Evolutionary conservation across 2,888 invertebrate species (phyloP), one percentile per base, ranked within the genome.

Genomic region (Archips xylosteana): DNA sequence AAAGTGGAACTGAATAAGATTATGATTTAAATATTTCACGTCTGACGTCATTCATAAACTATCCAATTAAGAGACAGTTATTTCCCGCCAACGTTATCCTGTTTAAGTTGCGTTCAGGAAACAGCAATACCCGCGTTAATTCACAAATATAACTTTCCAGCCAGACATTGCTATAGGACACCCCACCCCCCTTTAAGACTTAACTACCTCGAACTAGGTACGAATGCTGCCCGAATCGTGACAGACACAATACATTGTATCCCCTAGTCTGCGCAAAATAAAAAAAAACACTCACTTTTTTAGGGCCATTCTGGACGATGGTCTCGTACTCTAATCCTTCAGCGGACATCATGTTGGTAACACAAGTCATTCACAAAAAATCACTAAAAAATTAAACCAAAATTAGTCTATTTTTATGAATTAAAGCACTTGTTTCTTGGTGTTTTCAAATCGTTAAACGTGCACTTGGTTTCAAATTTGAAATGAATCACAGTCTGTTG

Each of bases 271-370:
- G 75, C 54, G 39, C 45, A 64, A 70, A 71, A 74, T 70, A 73
- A 81, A 82, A 81, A 82, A 78, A 69, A 78, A 57, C 60, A 92
- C 94, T 95, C 88, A 96, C 96, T 95, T 96, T 96, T 92, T 95
- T 95, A 74, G 96, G 96, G 81, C 96, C 96, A 90, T 95, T 95
- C 87, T 96, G 95, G 81, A 95, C 95, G 81, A 95, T 95, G 88
- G 94, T 95, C 84, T 96, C 96, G 89, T 96, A 96, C 92, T 96
- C 96, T 90, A 95, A 92, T 84, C 95, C 96, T 90, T 96, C 96
- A 78, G 91, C 87, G 76, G 95, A 92, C 95, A 95, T 95, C 82
- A 83, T 85, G 87, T 84, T 86, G 89, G 89, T 88, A 88, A 84
- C 74, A 74, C 74, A 74, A 74, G 61, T 65, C 65, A 84, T 85